Conservation (phyloP, 2,113 vertebrate genomes). For the Peromyscus californicus region DNA sequence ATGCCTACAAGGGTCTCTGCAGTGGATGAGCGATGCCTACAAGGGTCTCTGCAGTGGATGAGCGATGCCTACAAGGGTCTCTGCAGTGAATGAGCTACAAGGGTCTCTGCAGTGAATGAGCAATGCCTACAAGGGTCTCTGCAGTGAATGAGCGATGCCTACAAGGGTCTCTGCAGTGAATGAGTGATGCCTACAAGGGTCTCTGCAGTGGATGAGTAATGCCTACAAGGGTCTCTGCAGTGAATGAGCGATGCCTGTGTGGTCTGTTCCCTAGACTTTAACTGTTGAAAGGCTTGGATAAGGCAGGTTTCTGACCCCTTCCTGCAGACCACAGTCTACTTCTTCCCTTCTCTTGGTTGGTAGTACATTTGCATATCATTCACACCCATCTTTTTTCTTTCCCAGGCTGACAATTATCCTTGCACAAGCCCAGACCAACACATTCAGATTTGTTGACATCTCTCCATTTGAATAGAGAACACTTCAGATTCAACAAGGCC, state of each 20-base stretch:
- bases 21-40: no score
- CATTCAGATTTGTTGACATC: background rate
- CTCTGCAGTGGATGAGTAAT: background rate
- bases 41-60: no score
- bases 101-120: no score
- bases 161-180: no score
- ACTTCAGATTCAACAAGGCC: background rate
- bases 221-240: no score
- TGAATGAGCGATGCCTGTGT: background rate
- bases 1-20: background rate
- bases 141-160: no score
- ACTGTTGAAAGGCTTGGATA: background rate
- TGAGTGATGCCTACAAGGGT: no score
- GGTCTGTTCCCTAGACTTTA: background rate
- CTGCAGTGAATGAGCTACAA: no score
- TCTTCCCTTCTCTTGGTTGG: background rate
- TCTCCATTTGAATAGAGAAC: constrained; percentile 11
- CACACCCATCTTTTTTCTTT: background rate
- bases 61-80: no score
- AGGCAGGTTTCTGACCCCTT: background rate
- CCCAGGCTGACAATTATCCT: background rate
- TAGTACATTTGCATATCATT: background rate
- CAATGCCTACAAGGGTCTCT: no score
- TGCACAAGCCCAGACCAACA: background rate
- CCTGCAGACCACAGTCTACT: background rate